Evolutionary conservation across 2,797 vertebrate species (phyloP).

Genomic region (Acanthurus tractus): DNA sequence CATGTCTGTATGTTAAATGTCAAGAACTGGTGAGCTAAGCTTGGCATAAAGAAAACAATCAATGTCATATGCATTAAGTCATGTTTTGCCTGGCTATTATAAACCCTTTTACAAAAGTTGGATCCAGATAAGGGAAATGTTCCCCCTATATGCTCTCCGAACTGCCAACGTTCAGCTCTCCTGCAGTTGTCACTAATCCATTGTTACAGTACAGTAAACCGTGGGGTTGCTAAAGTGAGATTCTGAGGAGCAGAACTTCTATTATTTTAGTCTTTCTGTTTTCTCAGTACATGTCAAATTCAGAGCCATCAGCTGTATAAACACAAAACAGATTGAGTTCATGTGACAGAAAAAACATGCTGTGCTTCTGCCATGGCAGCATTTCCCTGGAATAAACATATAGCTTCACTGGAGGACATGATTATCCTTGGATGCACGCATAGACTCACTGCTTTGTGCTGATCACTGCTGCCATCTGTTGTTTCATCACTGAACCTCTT

Average conservation of each 20-base stretch:
- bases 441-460: constrained; percentile 23
- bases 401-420: constrained; percentile 34
- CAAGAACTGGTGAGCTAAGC: no score
- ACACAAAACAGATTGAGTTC: constrained; percentile 46
- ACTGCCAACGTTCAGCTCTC: constrained; percentile 15
- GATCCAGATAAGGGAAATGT: constrained; percentile 19
- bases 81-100: not conserved
- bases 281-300: constrained; percentile 21
- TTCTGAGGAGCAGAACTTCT: constrained; percentile 29
- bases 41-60: no score
- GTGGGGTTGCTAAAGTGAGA: constrained; percentile 17
- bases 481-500: constrained; percentile 7
- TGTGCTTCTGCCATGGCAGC: constrained; percentile 31
- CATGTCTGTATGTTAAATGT: no score
- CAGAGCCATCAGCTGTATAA: constrained; percentile 50
- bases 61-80: no score
- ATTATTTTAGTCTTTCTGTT: constrained; percentile 55
- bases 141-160: not conserved
- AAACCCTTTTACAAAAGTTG: constrained; percentile 23
- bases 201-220: not conserved
- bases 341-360: constrained; percentile 47
- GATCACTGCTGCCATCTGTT: constrained; percentile 10
- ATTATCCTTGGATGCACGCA: constrained; percentile 37
- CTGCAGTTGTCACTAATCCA: constrained; percentile 41
- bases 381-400: constrained; percentile 37